Base-by-base conservation (phyloP, 2,113 vertebrate genomes). In the Brachyhypopomus occidentalis region DNA sequence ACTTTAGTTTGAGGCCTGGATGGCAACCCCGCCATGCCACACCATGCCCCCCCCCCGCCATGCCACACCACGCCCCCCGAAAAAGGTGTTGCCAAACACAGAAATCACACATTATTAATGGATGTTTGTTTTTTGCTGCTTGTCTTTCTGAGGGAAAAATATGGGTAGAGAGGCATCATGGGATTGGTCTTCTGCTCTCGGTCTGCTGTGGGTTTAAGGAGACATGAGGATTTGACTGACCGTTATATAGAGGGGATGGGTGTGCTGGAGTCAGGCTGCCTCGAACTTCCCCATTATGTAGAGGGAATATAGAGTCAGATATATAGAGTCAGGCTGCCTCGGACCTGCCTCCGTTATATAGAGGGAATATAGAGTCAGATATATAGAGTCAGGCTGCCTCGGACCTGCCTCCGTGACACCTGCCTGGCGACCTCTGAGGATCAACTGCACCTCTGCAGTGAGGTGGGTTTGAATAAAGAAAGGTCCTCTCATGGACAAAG, bases 1-100 rank as follows among this genome's bases (percentile, higher is more conserved):
- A 78, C 69, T 83, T 62, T 66, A 77, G 75, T 76, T 77, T 59
- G 82, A 87, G 86, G 83, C 77, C 81, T 38, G 80, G 83, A 88
- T 48, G 74, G 72, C 63, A 60, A 59, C 69, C 70, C 70, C 30
- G 2, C 30, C 30, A 30, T 30, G 30, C 30, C 30, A 30, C 30
- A 1, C 30, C 30, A 30, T n/a, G n/a, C n/a, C 9, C 34, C 73
- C 70, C 67, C 73, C 74, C 70, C 30, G 2, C 30, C 30, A 30
- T 30, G 30, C 30, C 30, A 30, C 30, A 1, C 30, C 30, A 30
- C 30, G 3, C n/a, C 9, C 34, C 67, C 70, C 60, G 36, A 64
- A 74, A 83, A 45, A 41, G 75, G 76, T 72, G 71, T 62, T 58
- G 69, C 55, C 69, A 80, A 76, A 73, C 71, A 69, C 58, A 56